phyloP scores from a whole-genome alignment of 2,113 vertebrate genomes.

The Eublepharis macularius region DNA sequence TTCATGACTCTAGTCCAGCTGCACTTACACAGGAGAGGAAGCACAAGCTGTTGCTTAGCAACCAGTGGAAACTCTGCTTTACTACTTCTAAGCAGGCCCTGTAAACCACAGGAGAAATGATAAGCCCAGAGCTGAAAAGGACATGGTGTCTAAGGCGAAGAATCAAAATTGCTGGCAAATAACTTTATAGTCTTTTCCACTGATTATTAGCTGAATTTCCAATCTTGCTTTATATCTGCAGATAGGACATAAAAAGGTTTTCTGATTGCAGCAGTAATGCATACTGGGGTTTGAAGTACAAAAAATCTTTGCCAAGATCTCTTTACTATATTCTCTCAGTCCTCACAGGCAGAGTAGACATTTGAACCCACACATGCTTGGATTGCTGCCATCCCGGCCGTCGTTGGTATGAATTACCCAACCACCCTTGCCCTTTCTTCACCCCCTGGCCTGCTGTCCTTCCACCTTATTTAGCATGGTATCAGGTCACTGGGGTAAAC shows the following conservation, averaged over 20 bases:
- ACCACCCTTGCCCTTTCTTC: neutral
- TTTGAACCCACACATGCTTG: neutral
- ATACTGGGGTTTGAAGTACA: neutral
- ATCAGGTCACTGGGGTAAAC: constrained; percentile 15
- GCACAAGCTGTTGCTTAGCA: neutral
- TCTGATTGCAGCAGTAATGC: neutral
- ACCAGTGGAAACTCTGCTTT: neutral
- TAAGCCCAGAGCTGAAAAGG: neutral
- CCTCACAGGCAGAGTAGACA: neutral
- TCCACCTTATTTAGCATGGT: constrained; percentile 21
- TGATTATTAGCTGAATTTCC: neutral
- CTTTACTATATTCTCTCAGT: neutral
- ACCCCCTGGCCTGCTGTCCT: constrained; percentile 11
- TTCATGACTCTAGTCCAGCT: neutral
- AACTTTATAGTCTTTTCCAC: too few relatives aligned
- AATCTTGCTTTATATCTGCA: neutral
- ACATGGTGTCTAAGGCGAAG: neutral
- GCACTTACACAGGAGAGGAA: neutral
- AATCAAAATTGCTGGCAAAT: neutral
- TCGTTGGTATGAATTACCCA: neutral
- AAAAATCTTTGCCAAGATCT: neutral
- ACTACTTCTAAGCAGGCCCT: neutral
- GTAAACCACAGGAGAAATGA: too few relatives aligned
- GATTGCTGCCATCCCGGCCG: neutral
- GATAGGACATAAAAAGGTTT: neutral